Conservation (phyloP, 1,140 invertebrate genomes). For the Pygmarrhopalites habei region DNA sequence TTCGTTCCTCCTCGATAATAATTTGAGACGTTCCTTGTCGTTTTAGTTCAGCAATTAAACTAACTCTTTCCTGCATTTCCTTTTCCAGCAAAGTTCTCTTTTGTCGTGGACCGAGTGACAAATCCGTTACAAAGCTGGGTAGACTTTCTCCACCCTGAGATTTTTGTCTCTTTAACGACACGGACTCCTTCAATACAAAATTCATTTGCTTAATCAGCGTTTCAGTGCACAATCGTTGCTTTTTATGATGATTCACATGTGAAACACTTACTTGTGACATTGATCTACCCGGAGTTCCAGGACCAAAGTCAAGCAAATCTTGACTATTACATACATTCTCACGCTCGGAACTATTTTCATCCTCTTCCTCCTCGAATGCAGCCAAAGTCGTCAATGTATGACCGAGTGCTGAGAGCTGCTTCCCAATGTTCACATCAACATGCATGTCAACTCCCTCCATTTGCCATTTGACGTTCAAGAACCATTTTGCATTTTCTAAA, state of each 20-base stretch:
- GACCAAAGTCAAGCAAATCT: constrained; percentile 25
- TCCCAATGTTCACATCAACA: constrained; percentile 90
- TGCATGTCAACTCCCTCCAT: constrained; percentile 99
- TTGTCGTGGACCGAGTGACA: constrained; percentile 74
- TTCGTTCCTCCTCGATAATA: constrained; percentile 84
- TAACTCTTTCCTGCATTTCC: constrained; percentile 93
- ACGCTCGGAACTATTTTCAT: constrained; percentile 26
- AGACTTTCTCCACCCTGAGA: constrained; percentile 60
- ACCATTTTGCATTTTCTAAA: constrained; percentile 92
- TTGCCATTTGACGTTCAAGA: constrained; percentile 94
- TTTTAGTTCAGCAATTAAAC: constrained; percentile 85
- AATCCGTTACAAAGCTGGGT: constrained; percentile 78
- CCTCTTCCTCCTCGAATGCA: constrained; percentile 60
- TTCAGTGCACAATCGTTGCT: not conserved
- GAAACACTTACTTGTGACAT: constrained; percentile 21
- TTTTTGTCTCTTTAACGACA: constrained; percentile 40
- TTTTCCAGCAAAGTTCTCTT: constrained; percentile 89
- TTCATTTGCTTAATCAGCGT: not conserved
- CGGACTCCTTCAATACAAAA: constrained; percentile 25
- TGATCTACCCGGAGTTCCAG: constrained; percentile 16
- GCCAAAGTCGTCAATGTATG: constrained; percentile 92
- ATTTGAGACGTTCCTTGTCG: constrained; percentile 81
- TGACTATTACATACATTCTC: constrained; percentile 19
- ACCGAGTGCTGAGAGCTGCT: constrained; percentile 84
- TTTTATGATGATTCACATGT: no score